phyloP scores from a whole-genome alignment of 2,797 vertebrate species.

The Acrocephalus scirpaceus region DNA sequence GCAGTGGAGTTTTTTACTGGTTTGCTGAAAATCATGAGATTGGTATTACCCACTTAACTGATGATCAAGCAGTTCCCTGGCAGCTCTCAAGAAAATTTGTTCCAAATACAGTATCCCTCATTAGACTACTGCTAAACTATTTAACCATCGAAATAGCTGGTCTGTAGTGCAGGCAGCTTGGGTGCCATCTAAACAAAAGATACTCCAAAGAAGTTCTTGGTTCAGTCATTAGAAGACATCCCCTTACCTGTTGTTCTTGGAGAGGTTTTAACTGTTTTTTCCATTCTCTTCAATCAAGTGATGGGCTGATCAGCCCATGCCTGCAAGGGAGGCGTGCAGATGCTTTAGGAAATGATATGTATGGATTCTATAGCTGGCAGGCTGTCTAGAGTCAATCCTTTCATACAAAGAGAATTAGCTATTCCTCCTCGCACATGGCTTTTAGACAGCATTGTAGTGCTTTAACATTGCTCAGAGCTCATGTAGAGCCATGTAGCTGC shows the following conservation, averaged over 20 bases:
- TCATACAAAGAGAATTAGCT: background rate
- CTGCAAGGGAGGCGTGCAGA: background rate
- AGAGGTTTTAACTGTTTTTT: background rate
- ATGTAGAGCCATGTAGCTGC: background rate
- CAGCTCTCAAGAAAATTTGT: background rate
- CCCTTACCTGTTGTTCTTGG: background rate
- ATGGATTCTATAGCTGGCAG: background rate
- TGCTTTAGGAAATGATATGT: background rate
- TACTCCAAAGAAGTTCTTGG: background rate
- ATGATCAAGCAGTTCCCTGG: background rate
- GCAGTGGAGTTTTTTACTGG: background rate
- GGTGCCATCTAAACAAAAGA: background rate
- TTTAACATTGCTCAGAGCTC: constrained; percentile 1
- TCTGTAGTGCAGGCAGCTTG: background rate
- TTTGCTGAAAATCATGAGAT: background rate
- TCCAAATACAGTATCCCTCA: background rate
- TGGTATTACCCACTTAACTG: background rate
- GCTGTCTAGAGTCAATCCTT: background rate
- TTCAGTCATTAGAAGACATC: background rate
- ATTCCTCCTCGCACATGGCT: background rate
- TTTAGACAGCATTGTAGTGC: background rate
- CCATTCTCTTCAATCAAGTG: background rate
- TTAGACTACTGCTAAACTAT: background rate
- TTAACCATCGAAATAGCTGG: background rate
- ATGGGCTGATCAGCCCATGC: background rate